A percentile compares a stretch with the other conserved stretches of the same genome.
phyloP scores from a whole-genome alignment of 2,797 vertebrate species.

The Atherinosoma microstoma region DNA sequence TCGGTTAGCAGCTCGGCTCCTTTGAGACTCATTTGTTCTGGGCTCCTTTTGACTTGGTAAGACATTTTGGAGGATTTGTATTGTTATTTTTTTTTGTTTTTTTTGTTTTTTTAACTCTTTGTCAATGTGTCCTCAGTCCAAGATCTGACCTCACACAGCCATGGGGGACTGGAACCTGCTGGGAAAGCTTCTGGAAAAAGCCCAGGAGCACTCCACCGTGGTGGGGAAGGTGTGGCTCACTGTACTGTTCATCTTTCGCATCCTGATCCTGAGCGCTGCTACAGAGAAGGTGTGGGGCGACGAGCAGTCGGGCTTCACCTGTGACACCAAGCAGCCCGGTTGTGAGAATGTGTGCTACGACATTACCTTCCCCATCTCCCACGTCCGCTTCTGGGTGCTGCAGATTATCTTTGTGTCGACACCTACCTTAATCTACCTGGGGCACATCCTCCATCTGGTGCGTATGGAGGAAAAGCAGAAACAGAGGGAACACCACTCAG shows the following conservation, averaged over 20 bases:
- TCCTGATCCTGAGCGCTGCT: slow-evolving; percentile 87
- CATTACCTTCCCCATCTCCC: slow-evolving; percentile 91
- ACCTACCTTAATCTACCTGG: slow-evolving; percentile 89
- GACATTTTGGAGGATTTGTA: slow-evolving; percentile 7
- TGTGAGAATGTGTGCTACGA: slow-evolving; percentile 92
- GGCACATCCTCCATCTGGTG: slow-evolving; percentile 89
- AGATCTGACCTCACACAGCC: slow-evolving; percentile 62
- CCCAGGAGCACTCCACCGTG: slow-evolving; percentile 91
- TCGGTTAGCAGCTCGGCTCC: slow-evolving; percentile 22
- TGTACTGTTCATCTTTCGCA: slow-evolving; percentile 89
- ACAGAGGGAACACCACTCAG: slow-evolving; percentile 38
- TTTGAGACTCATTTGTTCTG: slow-evolving; percentile 27
- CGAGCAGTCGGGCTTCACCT: slow-evolving; percentile 89
- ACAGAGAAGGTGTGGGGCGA: slow-evolving; percentile 92
- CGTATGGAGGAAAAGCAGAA: slow-evolving; percentile 86
- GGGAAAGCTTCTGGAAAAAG: slow-evolving; percentile 88
- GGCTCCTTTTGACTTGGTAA: slow-evolving; percentile 46
- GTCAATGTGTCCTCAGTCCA: slow-evolving; percentile 16
- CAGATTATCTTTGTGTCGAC: slow-evolving; percentile 94
- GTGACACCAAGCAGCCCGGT: slow-evolving; percentile 91
- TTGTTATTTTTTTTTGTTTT: not conserved
- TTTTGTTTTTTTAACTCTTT: slow-evolving; percentile 8
- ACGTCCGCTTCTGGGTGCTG: slow-evolving; percentile 91
- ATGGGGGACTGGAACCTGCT: slow-evolving; percentile 93
- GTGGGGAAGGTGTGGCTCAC: slow-evolving; percentile 92